Conservation (phyloP, 2,888 invertebrate species). For the Sinopyrophorus schimmeli region DNA sequence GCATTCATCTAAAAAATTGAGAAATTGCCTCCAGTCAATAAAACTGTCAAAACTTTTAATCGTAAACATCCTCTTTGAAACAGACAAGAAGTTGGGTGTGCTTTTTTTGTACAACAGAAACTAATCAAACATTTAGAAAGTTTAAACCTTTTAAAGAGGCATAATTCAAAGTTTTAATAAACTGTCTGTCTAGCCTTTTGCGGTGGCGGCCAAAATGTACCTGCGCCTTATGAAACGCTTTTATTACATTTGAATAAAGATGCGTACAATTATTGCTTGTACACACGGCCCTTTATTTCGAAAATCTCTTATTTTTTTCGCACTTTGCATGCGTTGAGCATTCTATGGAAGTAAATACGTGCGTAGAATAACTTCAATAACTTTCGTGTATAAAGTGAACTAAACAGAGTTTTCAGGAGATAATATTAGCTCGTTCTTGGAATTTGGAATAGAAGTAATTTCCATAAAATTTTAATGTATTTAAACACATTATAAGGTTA, state of each 20-base stretch:
- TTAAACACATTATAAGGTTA: neutral
- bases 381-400: slow-evolving; percentile 28
- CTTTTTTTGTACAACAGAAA: too few relatives aligned
- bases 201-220: too few relatives aligned
- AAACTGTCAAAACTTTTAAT: neutral
- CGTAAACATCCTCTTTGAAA: too few relatives aligned
- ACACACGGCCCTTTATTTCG: slow-evolving; percentile 4
- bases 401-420: slow-evolving; percentile 28
- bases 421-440: slow-evolving; percentile 23
- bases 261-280: too few relatives aligned
- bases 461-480: slow-evolving; percentile 11
- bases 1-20: slow-evolving; percentile 14
- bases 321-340: slow-evolving; percentile 26
- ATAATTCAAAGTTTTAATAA: too few relatives aligned
- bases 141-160: too few relatives aligned
- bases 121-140: too few relatives aligned
- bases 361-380: slow-evolving; percentile 25
- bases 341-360: slow-evolving; percentile 28
- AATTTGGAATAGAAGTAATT: slow-evolving; percentile 21
- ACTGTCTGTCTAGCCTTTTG: too few relatives aligned
- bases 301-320: slow-evolving; percentile 22
- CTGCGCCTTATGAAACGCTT: too few relatives aligned
- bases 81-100: too few relatives aligned
- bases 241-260: too few relatives aligned
- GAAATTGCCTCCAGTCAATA: slow-evolving; percentile 13